Conservation (phyloP, 2,113 vertebrate species). For the Fulica atra region DNA sequence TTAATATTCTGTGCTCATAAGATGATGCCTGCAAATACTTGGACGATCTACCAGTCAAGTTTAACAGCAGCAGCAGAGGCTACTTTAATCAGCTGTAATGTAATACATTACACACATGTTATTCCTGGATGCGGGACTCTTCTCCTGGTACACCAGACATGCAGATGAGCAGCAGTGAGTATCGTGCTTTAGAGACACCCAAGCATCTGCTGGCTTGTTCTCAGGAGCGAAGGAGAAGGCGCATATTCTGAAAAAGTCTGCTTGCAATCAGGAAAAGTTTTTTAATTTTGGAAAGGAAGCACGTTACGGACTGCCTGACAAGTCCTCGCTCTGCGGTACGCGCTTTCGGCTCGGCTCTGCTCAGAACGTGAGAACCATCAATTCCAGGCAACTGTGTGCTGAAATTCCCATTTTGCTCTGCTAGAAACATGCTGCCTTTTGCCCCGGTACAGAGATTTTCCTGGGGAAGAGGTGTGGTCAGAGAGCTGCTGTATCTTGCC, state of each 20-base stretch:
- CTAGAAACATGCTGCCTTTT: background rate
- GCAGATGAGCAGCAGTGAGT: slow-evolving; percentile 15
- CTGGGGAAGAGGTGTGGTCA: background rate
- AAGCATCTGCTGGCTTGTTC: background rate
- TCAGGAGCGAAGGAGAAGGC: background rate
- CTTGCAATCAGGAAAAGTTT: background rate
- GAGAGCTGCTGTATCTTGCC: slow-evolving; percentile 19
- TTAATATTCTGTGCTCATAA: background rate
- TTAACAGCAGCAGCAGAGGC: slow-evolving; percentile 6
- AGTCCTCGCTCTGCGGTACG: background rate
- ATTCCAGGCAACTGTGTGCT: background rate
- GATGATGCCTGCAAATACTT: background rate
- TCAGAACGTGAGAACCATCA: background rate
- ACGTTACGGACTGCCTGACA: background rate
- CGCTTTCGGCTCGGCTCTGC: background rate
- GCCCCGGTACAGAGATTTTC: background rate
- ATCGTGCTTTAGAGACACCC: background rate
- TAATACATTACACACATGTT: background rate
- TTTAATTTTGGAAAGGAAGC: slow-evolving; percentile 21
- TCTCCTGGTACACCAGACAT: background rate
- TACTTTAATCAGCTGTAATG: slow-evolving; percentile 19
- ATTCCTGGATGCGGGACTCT: slow-evolving; percentile 23
- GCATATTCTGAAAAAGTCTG: background rate
- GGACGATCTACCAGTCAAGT: background rate
- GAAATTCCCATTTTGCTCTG: background rate